These are phyloP conservation scores for Macrosteles quadrilineatus DNA, from an alignment of 1,140 invertebrate genomes.

Conservation along the genomic window DNA sequence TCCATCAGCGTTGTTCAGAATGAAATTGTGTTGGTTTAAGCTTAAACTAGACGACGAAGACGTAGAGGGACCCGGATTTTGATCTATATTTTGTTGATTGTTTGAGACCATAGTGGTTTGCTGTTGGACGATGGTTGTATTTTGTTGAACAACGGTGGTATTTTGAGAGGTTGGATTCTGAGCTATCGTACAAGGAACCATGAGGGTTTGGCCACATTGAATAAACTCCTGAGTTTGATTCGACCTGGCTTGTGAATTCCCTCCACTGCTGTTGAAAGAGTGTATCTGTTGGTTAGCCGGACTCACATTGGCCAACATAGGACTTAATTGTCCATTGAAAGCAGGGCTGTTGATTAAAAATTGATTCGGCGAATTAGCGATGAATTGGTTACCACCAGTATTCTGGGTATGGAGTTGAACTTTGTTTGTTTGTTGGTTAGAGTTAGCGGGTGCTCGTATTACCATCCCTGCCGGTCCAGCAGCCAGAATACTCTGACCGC, in stretches of 20 bases:
- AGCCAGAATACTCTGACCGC: slow-evolving; percentile 65
- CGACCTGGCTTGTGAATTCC: not conserved
- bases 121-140: slow-evolving; percentile 68
- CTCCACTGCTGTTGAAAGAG: slow-evolving; percentile 22
- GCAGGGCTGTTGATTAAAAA: slow-evolving; percentile 69
- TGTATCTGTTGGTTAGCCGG: slow-evolving; percentile 58
- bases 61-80: slow-evolving; percentile 24
- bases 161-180: slow-evolving; percentile 55
- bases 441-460: slow-evolving; percentile 61
- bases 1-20: slow-evolving; percentile 38
- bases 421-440: slow-evolving; percentile 32
- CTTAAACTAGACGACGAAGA: slow-evolving; percentile 37
- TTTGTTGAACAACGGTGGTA: slow-evolving; percentile 56
- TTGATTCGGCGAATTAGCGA: slow-evolving; percentile 64
- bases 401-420: slow-evolving; percentile 35
- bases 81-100: slow-evolving; percentile 54
- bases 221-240: slow-evolving; percentile 60
- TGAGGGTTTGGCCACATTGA: slow-evolving; percentile 55
- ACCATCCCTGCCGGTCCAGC: slow-evolving; percentile 74
- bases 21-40: slow-evolving; percentile 41
- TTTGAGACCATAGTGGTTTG: slow-evolving; percentile 72
- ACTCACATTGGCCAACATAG: slow-evolving; percentile 70
- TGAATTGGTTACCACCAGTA: slow-evolving; percentile 36
- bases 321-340: slow-evolving; percentile 74
- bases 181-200: slow-evolving; percentile 72